These are phyloP conservation scores for Grallaria varia DNA, from an alignment of 2,113 vertebrate genomes.

Conservation along the genomic window DNA sequence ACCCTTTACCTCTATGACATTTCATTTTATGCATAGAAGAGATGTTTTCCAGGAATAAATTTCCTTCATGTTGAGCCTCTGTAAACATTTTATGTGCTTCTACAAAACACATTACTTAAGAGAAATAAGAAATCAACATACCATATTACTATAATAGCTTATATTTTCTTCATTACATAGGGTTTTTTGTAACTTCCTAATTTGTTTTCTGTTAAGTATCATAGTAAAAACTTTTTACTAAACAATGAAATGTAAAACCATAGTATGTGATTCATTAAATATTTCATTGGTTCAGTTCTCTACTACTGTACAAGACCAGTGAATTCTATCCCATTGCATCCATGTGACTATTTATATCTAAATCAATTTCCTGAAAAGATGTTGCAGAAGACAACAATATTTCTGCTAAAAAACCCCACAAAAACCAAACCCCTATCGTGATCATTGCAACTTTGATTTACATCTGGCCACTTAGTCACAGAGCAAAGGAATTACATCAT, in stretches of 20 bases:
- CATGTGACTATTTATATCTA: neutral
- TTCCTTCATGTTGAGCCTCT: neutral
- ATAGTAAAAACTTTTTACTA: neutral
- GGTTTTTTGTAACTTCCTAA: neutral
- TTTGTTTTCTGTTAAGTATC: neutral
- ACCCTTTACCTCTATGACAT: neutral
- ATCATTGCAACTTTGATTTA: neutral
- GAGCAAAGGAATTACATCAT: neutral
- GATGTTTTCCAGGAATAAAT: neutral
- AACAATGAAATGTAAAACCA: neutral
- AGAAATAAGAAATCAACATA: neutral
- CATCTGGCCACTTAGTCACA: neutral
- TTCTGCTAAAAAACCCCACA: neutral
- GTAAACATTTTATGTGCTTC: neutral
- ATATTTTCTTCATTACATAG: neutral
- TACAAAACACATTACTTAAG: neutral
- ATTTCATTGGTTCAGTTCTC: neutral
- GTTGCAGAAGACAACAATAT: neutral
- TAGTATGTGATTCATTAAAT: neutral
- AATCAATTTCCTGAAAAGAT: neutral
- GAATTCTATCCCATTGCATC: neutral
- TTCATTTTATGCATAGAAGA: neutral
- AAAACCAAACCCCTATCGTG: neutral
- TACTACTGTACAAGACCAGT: neutral
- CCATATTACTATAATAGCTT: neutral